phyloP scores from a whole-genome alignment of 2,888 invertebrate genomes.

The Zhuqinia jingwanae region DNA sequence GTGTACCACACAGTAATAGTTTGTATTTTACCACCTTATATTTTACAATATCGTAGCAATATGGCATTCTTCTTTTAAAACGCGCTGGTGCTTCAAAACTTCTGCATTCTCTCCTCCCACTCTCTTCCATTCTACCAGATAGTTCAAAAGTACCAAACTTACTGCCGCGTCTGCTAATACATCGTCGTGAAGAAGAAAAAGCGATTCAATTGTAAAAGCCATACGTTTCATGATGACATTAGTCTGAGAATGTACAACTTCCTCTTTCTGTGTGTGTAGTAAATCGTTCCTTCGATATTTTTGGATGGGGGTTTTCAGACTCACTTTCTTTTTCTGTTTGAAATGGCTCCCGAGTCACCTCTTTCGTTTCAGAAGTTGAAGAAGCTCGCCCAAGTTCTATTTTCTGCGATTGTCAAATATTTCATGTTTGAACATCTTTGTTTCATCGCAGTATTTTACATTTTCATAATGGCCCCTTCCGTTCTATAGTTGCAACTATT shows the following conservation, averaged over 20 bases:
- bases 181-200: conserved; percentile 28
- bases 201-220: conserved; percentile 43
- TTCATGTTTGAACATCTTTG: no score
- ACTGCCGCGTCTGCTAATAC: neutral
- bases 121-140: no score
- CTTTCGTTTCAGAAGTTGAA: neutral
- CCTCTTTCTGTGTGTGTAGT: conserved; percentile 11
- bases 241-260: conserved; percentile 57
- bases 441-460: no score
- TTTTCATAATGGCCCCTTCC: no score
- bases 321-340: conserved; percentile 42
- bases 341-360: conserved; percentile 46
- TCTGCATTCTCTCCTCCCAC: neutral
- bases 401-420: no score
- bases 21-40: no score
- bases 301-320: conserved; percentile 22
- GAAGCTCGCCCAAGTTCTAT: no score
- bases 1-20: no score
- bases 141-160: no score
- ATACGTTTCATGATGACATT: conserved; percentile 49
- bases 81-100: neutral
- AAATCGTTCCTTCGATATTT: conserved; percentile 50
- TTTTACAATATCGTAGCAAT: neutral
- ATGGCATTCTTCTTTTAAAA: conserved; percentile 21
- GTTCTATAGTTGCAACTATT: no score